Percentiles rank a stretch among this genome's conserved stretches.
These are phyloP conservation scores for Drosophila neonasuta DNA, from an alignment of 2,888 invertebrate genomes.

Conservation along the genomic window DNA sequence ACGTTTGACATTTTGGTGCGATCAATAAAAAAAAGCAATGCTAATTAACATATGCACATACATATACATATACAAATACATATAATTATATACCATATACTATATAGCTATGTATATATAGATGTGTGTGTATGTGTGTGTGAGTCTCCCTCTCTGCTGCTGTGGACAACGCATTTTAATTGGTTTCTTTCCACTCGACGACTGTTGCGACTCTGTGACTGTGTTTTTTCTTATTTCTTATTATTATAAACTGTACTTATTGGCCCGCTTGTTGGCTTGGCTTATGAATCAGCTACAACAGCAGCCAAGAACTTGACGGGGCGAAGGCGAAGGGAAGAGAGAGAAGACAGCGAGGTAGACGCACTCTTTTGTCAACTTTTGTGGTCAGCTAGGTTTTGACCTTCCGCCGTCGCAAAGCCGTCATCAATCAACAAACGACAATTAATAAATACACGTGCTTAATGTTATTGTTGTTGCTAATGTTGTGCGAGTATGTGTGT, in stretches of 20 bases:
- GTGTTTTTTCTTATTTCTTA: conserved; percentile 11
- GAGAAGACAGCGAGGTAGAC: conserved; percentile 3
- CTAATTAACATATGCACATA: conserved; percentile 71
- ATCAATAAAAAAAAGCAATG: conserved; percentile 74
- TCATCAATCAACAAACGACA: conserved; percentile 66
- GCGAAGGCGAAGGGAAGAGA: not conserved
- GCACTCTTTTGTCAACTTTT: conserved; percentile 46
- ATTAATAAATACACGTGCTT: conserved; percentile 44
- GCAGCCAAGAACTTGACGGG: conserved; percentile 26
- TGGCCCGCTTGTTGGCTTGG: conserved; percentile 24
- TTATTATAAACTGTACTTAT: conserved; percentile 72
- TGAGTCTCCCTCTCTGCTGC: conserved; percentile 32
- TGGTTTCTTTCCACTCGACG: conserved; percentile 74
- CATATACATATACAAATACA: conserved; percentile 33
- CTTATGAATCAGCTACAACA: conserved; percentile 40
- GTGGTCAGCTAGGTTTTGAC: conserved; percentile 44
- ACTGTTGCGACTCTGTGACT: conserved; percentile 50
- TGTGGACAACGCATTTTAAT: conserved; percentile 59
- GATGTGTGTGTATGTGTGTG: conserved; percentile 5
- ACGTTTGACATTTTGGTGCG: conserved; percentile 76
- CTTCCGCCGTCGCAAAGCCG: conserved; percentile 58
- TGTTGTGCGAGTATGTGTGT: not conserved
- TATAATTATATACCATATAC: conserved; percentile 42
- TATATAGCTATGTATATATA: conserved; percentile 26
- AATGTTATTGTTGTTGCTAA: conserved; percentile 20